These are phyloP conservation scores for Pimpla rufipes DNA, from an alignment of 2,888 invertebrate genomes.

Conservation along the genomic window DNA sequence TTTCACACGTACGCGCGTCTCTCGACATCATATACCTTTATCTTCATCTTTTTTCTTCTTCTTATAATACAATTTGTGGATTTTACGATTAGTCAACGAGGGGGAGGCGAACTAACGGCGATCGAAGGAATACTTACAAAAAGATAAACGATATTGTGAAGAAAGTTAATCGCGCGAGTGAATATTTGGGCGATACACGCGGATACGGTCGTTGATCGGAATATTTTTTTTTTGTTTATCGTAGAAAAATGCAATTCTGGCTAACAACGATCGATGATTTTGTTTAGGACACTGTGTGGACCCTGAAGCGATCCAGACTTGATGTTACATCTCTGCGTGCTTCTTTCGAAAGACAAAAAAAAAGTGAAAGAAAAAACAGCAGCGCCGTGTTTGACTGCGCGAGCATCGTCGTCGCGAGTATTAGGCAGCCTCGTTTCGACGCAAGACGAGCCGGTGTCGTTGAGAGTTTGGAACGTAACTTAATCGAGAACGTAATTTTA, in stretches of 20 bases:
- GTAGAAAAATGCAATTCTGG: slow-evolving; percentile 54
- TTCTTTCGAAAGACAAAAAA: slow-evolving; percentile 7
- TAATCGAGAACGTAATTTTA: slow-evolving; percentile 46
- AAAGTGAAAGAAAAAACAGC: not conserved
- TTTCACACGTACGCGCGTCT: slow-evolving; percentile 21
- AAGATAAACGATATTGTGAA: slow-evolving; percentile 6
- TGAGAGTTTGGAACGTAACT: slow-evolving; percentile 37
- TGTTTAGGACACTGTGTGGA: slow-evolving; percentile 45
- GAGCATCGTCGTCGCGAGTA: slow-evolving; percentile 34
- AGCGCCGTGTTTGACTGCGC: not conserved
- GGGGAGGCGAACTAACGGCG: slow-evolving; percentile 46
- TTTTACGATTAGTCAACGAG: slow-evolving; percentile 72
- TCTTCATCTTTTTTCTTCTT: slow-evolving; percentile 38
- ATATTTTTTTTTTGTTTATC: slow-evolving; percentile 11
- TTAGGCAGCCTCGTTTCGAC: slow-evolving; percentile 36
- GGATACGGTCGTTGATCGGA: not conserved
- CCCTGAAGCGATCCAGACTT: slow-evolving; percentile 58
- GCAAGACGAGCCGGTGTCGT: slow-evolving; percentile 25
- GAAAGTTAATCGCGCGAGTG: slow-evolving; percentile 7
- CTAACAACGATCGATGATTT: slow-evolving; percentile 38
- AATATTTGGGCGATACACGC: slow-evolving; percentile 15
- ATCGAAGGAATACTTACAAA: slow-evolving; percentile 26
- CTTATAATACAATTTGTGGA: slow-evolving; percentile 49
- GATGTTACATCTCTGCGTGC: slow-evolving; percentile 10
- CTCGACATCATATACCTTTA: slow-evolving; percentile 40